Conservation (phyloP, 2,113 vertebrate species). For the Archocentrus centrarchus region DNA sequence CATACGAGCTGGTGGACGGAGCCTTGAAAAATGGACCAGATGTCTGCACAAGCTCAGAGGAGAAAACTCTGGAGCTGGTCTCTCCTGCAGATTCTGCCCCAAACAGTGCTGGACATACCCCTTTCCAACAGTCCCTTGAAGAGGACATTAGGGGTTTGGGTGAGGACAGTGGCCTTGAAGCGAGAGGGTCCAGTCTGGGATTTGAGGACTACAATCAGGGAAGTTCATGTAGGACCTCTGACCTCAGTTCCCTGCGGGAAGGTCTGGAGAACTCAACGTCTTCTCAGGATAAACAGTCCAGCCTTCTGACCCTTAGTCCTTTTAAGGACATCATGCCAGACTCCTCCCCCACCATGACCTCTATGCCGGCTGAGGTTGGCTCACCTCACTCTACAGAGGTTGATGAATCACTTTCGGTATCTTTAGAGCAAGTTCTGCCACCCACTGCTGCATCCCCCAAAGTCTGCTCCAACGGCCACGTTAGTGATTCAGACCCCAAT, state of each 20-base stretch:
- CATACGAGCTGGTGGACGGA: slow-evolving; percentile 41
- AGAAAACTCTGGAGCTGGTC: slow-evolving; percentile 83
- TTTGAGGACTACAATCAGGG: slow-evolving; percentile 57
- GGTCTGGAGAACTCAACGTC: slow-evolving; percentile 69
- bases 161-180: slow-evolving; percentile 61
- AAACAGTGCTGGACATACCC: slow-evolving; percentile 72
- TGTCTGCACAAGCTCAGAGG: slow-evolving; percentile 74
- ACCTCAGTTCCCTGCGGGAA: slow-evolving; percentile 61
- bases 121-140: slow-evolving; percentile 78
- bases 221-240: slow-evolving; percentile 60
- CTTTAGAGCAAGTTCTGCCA: slow-evolving; percentile 87
- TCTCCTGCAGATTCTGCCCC: slow-evolving; percentile 74
- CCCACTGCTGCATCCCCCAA: slow-evolving; percentile 67
- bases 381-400: slow-evolving; percentile 92
- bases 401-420: slow-evolving; percentile 88
- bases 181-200: slow-evolving; percentile 47
- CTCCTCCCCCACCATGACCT: slow-evolving; percentile 85
- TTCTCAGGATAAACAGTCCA: slow-evolving; percentile 79
- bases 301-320: slow-evolving; percentile 83
- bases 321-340: slow-evolving; percentile 81
- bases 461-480: slow-evolving; percentile 60
- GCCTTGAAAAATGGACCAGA: slow-evolving; percentile 40
- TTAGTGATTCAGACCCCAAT: slow-evolving; percentile 67
- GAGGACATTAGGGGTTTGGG: slow-evolving; percentile 44
- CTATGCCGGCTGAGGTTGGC: slow-evolving; percentile 87